Percentiles rank a stretch among this genome's conserved stretches.
Evolutionary conservation across 2,797 vertebrate species (phyloP).

Genomic region (Pithecia hirsuta): DNA sequence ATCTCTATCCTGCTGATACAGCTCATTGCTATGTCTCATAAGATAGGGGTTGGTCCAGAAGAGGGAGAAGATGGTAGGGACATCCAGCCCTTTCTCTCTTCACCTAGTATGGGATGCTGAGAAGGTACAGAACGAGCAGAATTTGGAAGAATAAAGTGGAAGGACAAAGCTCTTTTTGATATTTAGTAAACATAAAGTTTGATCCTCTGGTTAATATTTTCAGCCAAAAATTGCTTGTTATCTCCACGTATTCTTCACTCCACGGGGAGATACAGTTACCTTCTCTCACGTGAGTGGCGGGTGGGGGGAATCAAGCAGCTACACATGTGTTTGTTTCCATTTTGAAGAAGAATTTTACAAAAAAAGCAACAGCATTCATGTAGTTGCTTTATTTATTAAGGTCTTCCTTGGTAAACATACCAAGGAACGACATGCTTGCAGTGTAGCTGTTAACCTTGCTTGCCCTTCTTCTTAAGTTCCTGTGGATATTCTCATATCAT

Average conservation of each 20-base stretch:
- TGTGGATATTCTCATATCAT: neutral
- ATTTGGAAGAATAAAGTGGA: neutral
- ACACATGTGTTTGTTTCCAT: neutral
- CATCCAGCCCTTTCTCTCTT: neutral
- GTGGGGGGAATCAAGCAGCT: neutral
- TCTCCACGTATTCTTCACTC: neutral
- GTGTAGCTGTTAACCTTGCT: neutral
- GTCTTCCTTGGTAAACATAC: neutral
- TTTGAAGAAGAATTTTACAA: neutral
- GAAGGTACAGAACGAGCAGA: neutral
- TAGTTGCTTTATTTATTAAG: neutral
- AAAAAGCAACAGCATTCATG: accelerated
- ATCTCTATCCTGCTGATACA: neutral
- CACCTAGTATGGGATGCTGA: neutral
- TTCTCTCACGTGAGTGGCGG: neutral
- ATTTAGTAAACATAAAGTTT: neutral
- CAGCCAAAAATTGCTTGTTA: neutral
- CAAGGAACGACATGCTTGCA: neutral
- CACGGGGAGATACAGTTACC: too few relatives aligned
- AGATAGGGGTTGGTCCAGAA: accelerated
- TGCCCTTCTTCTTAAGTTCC: neutral
- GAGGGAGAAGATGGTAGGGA: accelerated
- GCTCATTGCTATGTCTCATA: neutral
- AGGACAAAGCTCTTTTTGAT: neutral
- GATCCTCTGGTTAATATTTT: neutral